Conservation (phyloP, 2,113 vertebrate species). For the Uria aalge region DNA sequence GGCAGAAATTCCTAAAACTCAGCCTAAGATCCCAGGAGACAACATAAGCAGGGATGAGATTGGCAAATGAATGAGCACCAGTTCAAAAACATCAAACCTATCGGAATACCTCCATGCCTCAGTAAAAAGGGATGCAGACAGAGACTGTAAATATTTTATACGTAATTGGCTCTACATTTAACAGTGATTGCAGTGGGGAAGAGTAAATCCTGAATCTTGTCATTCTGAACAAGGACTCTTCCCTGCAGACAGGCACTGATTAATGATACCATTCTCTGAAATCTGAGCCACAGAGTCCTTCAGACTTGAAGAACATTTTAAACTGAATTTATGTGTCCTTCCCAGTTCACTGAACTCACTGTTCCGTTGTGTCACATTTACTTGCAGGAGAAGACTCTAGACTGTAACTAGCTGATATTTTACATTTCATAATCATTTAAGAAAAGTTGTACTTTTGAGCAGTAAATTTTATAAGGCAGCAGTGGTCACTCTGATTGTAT, state of each 20-base stretch:
- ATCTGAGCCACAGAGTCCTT: neutral
- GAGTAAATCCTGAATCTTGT: neutral
- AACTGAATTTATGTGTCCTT: neutral
- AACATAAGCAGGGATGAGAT: neutral
- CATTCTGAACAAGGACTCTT: neutral
- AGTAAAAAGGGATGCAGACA: neutral
- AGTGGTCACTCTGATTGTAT: neutral
- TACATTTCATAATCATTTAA: neutral
- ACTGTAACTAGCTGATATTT: neutral
- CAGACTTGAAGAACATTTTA: constrained; percentile 16
- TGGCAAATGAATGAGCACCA: neutral
- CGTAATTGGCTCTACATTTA: neutral
- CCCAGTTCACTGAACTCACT: neutral
- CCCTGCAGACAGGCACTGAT: neutral
- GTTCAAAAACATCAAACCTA: neutral
- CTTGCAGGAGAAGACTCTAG: neutral
- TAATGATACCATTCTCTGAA: neutral
- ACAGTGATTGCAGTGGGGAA: neutral
- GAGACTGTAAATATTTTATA: constrained; percentile 14
- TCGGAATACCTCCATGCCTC: neutral
- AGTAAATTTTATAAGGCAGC: neutral
- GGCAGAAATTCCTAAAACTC: neutral
- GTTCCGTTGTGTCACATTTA: neutral
- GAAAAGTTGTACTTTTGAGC: neutral
- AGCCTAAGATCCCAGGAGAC: neutral